phyloP scores from a whole-genome alignment of 2,113 vertebrate genomes.

The Parus major region DNA sequence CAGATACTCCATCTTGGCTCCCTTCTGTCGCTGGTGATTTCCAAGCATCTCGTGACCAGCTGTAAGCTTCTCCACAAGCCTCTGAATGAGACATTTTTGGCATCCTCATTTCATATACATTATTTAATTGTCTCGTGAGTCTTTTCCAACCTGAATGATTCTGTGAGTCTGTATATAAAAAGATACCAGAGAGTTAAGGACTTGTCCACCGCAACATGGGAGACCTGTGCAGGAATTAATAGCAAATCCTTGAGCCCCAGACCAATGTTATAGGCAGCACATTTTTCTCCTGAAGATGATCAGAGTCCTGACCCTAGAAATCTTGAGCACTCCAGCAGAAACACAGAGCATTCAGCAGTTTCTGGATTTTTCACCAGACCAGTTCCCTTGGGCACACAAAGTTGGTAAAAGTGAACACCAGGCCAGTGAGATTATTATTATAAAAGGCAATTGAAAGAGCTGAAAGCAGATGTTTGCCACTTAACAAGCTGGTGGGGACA shows the following conservation, averaged over 20 bases:
- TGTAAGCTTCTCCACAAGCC: neutral
- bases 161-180: neutral
- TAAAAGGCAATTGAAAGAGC: neutral
- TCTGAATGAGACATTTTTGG: neutral
- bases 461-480: neutral
- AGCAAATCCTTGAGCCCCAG: neutral
- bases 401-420: neutral
- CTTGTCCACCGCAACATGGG: neutral
- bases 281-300: neutral
- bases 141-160: neutral
- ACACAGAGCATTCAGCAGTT: fast-evolving
- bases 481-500: neutral
- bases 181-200: neutral
- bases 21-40: neutral
- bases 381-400: neutral
- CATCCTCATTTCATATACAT: neutral
- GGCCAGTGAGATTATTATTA: neutral
- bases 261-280: neutral
- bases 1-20: neutral
- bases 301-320: neutral
- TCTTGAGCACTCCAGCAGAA: neutral
- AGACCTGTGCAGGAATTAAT: neutral
- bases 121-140: neutral
- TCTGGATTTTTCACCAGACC: neutral
- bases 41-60: neutral